Evolutionary conservation across 1,140 invertebrate species (phyloP), one percentile per base, ranked within the genome.

Genomic region (Cotesia vestalis): DNA sequence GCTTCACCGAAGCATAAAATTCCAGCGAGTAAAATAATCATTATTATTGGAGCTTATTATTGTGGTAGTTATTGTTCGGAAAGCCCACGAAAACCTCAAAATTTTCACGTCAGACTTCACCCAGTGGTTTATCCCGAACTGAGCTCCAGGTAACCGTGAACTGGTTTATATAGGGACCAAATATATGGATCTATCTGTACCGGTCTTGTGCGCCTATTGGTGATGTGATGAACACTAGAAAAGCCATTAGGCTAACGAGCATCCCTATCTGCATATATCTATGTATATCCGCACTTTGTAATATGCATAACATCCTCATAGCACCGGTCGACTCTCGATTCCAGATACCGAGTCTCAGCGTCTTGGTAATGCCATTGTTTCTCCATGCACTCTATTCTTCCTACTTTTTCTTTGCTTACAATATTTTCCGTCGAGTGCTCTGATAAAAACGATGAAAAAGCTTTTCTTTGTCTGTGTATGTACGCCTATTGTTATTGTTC

Each of bases 161-260:
- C 60, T 34, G 27, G 69, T 63, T 71, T 71, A 71, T 71, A 71
- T 71, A 71, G 69, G 51, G 34, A 36, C 36, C 52, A 35, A 12
- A 35, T 61, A 35, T 61, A 12, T 55, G 14, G 53, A 8, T 46
- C 40, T 60, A 61, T 17, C 12, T 20, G 27, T 27, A 27, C 27
- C 27, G 40, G 66, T 69, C 52, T 8, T 57, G 8, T 35, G 35
- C 36, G 52, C 46, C 59, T 52, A 63, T 36, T 61, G 27, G 38
- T 5, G 17, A 46, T 38, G 36, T 51, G 40, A 46, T 46, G 40
- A 46, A 46, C 40, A 46, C 46, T 70, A 59, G 36, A 57, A 38
- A 55, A 71, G 62, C 69, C 62, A 71, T 71, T 66, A 71, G 51
- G 4, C 61, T 71, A 71, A 71, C 69, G 69, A 71, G 51, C 52